Base-by-base conservation (phyloP, 2,888 invertebrate genomes). In the Leucozona laternaria region DNA sequence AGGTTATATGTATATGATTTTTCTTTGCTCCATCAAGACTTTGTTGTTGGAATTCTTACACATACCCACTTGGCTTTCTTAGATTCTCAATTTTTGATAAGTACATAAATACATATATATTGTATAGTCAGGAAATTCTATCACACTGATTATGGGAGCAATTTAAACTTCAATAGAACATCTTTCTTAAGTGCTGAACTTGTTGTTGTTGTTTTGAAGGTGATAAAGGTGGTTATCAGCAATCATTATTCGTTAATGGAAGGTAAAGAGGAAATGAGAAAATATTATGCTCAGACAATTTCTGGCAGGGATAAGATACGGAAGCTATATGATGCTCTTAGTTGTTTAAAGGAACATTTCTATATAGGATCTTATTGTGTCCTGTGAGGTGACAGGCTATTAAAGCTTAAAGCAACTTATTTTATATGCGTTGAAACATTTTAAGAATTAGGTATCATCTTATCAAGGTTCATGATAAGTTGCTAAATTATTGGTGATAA, bases 41-140 rank as follows among this genome's bases (percentile, higher is more conserved):
- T 34, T 37, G 37, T 17, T 31, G 22, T 22, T 37, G 43, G 15
- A n/a, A 17, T 17, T 17, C 45, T 45, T 17, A 17, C 45, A 17
- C 45, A 13, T 13, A 50, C 58, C 20, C 3, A 10, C 13, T 25
- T 62, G 10, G 10, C 2, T 25, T 43, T 28, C 17, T 17, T 17
- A 62, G 62, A 62, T 62, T 62, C 25, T 62, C 64, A 28, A 66
- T 48, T 28, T 34, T 20, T n/a, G 64, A 66, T 66, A 66, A 66
- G 31, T 4, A 31, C 48, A 66, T n/a, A n/a, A n/a, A n/a, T n/a
- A n/a, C n/a, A n/a, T n/a, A n/a, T n/a, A n/a, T n/a, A n/a, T 15
- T 20, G 2, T 31, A 31, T 7, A 48, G 13, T 7, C 28, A 48
- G 31, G 64, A 66, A 66, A 66, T 48, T 48, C 48, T 66, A 45